A percentile compares a stretch with the other conserved stretches of the same genome.
phyloP scores from a whole-genome alignment of 2,113 vertebrate genomes.

The Choloepus hoffmanni region DNA sequence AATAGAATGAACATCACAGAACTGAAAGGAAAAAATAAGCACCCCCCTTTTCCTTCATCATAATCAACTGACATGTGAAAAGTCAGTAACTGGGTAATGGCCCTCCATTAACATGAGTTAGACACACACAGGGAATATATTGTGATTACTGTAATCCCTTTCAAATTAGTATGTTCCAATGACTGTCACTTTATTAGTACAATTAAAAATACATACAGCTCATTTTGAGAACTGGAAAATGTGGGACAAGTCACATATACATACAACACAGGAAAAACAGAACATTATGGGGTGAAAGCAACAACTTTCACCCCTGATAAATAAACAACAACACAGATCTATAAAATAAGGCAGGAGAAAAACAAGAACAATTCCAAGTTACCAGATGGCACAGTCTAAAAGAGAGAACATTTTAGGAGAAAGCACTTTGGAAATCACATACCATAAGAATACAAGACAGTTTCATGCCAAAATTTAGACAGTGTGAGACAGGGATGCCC shows the following conservation, averaged over 20 bases:
- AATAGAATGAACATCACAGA: conserved; percentile 85
- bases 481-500: not conserved
- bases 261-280: conserved; percentile 23
- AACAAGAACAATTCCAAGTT: not conserved
- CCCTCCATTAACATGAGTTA: not conserved
- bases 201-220: conserved; percentile 30
- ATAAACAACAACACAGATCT: not conserved
- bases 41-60: conserved; percentile 44
- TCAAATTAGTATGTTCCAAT: not conserved
- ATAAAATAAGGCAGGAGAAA: not conserved
- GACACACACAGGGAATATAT: not conserved
- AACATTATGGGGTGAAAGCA: not conserved
- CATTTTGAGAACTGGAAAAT: not conserved
- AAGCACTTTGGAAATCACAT: not conserved
- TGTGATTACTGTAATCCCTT: not conserved
- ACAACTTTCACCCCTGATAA: not conserved
- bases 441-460: not conserved
- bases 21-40: conserved; percentile 77
- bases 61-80: conserved; percentile 75
- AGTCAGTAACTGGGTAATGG: conserved; percentile 35
- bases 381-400: not conserved
- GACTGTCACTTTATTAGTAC: conserved; percentile 64
- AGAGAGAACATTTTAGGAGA: not conserved
- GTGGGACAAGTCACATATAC: not conserved
- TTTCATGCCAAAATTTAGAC: not conserved